Conservation (phyloP, 2,797 vertebrate genomes). For the Mormyrops attenuatus region DNA sequence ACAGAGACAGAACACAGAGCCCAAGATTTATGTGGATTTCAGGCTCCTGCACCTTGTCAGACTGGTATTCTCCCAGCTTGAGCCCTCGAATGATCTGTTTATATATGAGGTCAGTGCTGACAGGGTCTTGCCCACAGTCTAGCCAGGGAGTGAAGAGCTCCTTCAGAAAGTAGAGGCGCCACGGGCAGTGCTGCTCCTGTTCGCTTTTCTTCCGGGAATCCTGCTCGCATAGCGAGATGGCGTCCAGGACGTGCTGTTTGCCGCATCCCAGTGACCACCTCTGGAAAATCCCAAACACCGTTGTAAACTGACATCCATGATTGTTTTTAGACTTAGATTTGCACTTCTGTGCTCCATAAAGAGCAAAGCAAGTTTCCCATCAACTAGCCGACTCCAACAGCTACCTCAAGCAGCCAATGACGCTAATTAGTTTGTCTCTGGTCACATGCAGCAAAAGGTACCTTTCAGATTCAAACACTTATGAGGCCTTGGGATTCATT, state of each 20-base stretch:
- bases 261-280: constrained; percentile 85
- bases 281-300: constrained; percentile 46
- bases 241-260: constrained; percentile 83
- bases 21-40: neutral
- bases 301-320: neutral
- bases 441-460: neutral
- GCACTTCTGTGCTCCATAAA: neutral
- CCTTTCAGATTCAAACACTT: neutral
- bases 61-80: constrained; percentile 79
- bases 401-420: neutral
- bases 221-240: constrained; percentile 91
- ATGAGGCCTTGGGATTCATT: neutral
- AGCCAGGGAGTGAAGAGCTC: constrained; percentile 97
- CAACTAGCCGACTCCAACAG: neutral
- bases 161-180: constrained; percentile 89
- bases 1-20: neutral
- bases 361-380: neutral
- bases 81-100: constrained; percentile 80
- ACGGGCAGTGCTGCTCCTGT: constrained; percentile 80
- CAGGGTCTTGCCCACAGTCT: constrained; percentile 66
- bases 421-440: neutral
- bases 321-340: neutral
- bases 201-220: constrained; percentile 72
- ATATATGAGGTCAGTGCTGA: constrained; percentile 90
- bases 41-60: constrained; percentile 67